Conservation (phyloP, 2,797 vertebrate species). For the Ceyx erithaca region DNA sequence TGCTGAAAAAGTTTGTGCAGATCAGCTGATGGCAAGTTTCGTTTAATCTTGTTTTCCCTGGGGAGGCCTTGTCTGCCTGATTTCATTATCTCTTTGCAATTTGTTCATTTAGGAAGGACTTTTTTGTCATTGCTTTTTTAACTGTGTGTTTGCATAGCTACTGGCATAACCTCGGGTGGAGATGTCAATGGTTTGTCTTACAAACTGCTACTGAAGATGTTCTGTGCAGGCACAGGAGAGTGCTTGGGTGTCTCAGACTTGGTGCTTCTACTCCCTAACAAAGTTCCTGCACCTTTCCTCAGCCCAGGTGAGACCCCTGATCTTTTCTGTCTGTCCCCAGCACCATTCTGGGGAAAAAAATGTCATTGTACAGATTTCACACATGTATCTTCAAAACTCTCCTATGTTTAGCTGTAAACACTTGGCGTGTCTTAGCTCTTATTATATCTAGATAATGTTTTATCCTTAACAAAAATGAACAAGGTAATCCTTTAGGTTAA, state of each 20-base stretch:
- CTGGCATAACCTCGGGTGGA: not conserved
- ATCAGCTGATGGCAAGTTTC: conserved; percentile 33
- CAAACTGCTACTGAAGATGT: not conserved
- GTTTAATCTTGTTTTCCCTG: conserved; percentile 12
- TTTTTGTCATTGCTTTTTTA: not conserved
- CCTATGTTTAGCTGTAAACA: not conserved
- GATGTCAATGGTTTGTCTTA: not conserved
- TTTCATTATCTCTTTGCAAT: not conserved
- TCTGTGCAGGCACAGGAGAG: not conserved
- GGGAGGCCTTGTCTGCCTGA: not conserved
- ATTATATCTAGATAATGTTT: not conserved
- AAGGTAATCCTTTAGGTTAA: conserved; percentile 13
- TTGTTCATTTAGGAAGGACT: not conserved
- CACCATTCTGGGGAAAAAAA: not conserved
- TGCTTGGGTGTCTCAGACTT: not conserved
- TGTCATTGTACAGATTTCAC: not conserved
- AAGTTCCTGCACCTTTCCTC: not conserved
- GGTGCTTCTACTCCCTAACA: not conserved
- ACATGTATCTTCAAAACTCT: not conserved
- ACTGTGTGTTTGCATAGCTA: not conserved
- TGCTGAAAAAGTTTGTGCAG: not conserved
- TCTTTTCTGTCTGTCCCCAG: not conserved
- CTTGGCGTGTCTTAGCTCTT: not conserved
- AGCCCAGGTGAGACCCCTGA: not conserved
- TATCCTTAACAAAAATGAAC: not conserved